phyloP scores from a whole-genome alignment of 1,140 invertebrate species.

The Drosophila watanabei region DNA sequence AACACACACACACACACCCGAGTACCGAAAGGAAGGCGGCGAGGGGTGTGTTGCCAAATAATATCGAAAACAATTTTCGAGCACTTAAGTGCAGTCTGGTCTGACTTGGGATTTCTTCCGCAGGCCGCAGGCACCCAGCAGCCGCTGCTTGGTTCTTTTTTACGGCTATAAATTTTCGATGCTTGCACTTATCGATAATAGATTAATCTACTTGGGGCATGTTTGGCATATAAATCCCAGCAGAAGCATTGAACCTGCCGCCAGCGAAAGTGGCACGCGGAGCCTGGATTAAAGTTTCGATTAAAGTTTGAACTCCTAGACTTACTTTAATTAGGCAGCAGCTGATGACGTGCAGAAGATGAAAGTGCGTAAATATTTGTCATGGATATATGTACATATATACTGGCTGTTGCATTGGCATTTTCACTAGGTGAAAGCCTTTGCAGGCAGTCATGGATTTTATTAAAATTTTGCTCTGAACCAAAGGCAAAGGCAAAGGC shows the following conservation, averaged over 20 bases:
- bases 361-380: conserved; percentile 61
- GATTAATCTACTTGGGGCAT: conserved; percentile 84
- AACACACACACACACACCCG: conserved; percentile 22
- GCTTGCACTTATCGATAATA: conserved; percentile 85
- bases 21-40: neutral
- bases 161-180: conserved; percentile 82
- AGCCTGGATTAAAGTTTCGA: neutral
- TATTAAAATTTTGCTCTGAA: conserved; percentile 63
- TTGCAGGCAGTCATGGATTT: conserved; percentile 64
- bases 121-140: conserved; percentile 36
- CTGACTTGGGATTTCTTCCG: conserved; percentile 58
- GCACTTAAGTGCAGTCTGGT: conserved; percentile 84
- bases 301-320: conserved; percentile 3
- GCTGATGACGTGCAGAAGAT: conserved; percentile 29
- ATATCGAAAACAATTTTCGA: conserved; percentile 85
- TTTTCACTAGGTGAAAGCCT: conserved; percentile 39
- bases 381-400: conserved; percentile 36
- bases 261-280: conserved; percentile 10
- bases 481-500: conserved; percentile 12
- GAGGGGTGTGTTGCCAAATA: conserved; percentile 53
- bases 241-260: conserved; percentile 36
- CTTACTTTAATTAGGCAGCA: conserved; percentile 51
- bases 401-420: conserved; percentile 42
- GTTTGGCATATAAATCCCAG: conserved; percentile 71
- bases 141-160: conserved; percentile 41